These are phyloP conservation scores for Hybos culiciformis DNA, from an alignment of 2,888 invertebrate genomes.

Conservation along the genomic window DNA sequence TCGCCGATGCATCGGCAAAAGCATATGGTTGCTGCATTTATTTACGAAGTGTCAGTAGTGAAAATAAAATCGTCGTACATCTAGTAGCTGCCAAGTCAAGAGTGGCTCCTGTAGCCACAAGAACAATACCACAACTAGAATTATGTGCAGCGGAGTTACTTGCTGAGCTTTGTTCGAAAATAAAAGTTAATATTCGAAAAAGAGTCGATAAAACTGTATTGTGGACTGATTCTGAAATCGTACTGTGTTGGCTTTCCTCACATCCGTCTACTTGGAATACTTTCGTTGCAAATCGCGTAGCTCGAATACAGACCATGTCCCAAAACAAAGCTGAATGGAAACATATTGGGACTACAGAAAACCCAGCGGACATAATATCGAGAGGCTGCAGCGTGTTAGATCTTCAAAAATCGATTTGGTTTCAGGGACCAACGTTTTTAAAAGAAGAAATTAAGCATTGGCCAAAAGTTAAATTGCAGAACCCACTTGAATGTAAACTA, in stretches of 20 bases:
- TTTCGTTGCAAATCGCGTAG: conserved; percentile 11
- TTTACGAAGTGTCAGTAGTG: not conserved
- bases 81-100: conserved; percentile 6
- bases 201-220: not conserved
- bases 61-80: not conserved
- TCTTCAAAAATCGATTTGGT: conserved; percentile 7
- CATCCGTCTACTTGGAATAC: conserved; percentile 8
- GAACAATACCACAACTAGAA: conserved; percentile 5
- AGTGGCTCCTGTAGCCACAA: conserved; percentile 5
- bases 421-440: conserved; percentile 4
- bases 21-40: conserved; percentile 12
- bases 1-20: conserved; percentile 10
- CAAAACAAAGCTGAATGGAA: conserved; percentile 13
- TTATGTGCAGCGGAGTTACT: conserved; percentile 7
- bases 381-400: conserved; percentile 14
- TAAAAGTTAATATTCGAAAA: not conserved
- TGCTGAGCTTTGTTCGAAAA: not conserved
- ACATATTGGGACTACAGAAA: conserved; percentile 18
- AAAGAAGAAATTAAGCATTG: not conserved
- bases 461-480: not conserved
- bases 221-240: conserved; percentile 6
- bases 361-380: conserved; percentile 23
- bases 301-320: not conserved
- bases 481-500: no score
- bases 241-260: conserved; percentile 11